These are phyloP conservation scores for Drosophila fulvimacula DNA, from an alignment of 2,888 invertebrate genomes.

Conservation along the genomic window DNA sequence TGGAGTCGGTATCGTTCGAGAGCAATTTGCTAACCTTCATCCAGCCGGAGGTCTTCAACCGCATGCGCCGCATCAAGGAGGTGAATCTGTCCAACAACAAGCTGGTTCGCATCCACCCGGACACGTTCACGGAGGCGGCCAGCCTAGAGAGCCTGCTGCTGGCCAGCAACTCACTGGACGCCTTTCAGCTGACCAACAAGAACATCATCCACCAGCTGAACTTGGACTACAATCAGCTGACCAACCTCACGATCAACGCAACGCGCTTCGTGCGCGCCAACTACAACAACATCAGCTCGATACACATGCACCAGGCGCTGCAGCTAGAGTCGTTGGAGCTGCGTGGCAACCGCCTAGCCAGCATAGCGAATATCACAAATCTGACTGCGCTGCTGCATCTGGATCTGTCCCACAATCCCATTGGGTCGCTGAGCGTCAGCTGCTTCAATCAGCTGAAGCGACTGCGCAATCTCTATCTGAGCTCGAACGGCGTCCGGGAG, in stretches of 20 bases:
- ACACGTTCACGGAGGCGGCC: slow-evolving; percentile 80
- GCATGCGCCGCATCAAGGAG: slow-evolving; percentile 81
- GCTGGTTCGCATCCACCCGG: slow-evolving; percentile 76
- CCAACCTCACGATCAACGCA: slow-evolving; percentile 76
- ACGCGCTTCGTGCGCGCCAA: slow-evolving; percentile 81
- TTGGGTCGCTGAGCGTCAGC: slow-evolving; percentile 81
- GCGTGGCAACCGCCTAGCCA: slow-evolving; percentile 73
- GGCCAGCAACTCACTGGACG: slow-evolving; percentile 68
- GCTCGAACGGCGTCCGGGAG: slow-evolving; percentile 71
- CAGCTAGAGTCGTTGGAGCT: slow-evolving; percentile 80
- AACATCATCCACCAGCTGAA: slow-evolving; percentile 77
- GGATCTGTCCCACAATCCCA: slow-evolving; percentile 82
- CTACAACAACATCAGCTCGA: slow-evolving; percentile 78
- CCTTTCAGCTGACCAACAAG: slow-evolving; percentile 77
- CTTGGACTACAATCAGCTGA: slow-evolving; percentile 80
- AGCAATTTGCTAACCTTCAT: slow-evolving; percentile 79
- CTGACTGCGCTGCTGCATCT: slow-evolving; percentile 75
- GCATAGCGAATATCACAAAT: slow-evolving; percentile 80
- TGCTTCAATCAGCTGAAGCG: slow-evolving; percentile 83
- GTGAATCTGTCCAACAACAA: slow-evolving; percentile 82
- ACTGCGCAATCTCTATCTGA: slow-evolving; percentile 78
- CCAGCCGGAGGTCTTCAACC: slow-evolving; percentile 80
- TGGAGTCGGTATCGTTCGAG: slow-evolving; percentile 81
- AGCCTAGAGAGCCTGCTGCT: slow-evolving; percentile 78
- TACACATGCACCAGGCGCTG: slow-evolving; percentile 69